Percentiles rank a stretch among this genome's conserved stretches.
phyloP scores from a whole-genome alignment of 1,140 invertebrate genomes.

The roundworm (Caenorhabditis elegans) region WBcel235 BX284605.5:4361501-4362000 shows the following conservation, averaged over 20 bases:
- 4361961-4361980: too few relatives aligned
- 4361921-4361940: too few relatives aligned
- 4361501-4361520: neutral
- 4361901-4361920: too few relatives aligned
- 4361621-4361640: neutral
- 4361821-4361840: too few relatives aligned
- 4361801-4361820: neutral
- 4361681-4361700: neutral
- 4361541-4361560: conserved; percentile 1
- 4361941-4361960: too few relatives aligned
- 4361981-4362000: too few relatives aligned
- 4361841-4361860: too few relatives aligned
- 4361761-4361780: neutral
- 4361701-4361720: neutral
- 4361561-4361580: neutral
- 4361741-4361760: conserved; percentile 21
- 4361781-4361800: neutral
- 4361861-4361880: too few relatives aligned
- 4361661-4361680: neutral
- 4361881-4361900: too few relatives aligned
- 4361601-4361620: neutral
- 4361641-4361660: neutral
- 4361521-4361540: neutral
- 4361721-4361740: neutral
- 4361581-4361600: too few relatives aligned